phyloP scores from a whole-genome alignment of 2,888 invertebrate species.

The Linyphia triangularis region DNA sequence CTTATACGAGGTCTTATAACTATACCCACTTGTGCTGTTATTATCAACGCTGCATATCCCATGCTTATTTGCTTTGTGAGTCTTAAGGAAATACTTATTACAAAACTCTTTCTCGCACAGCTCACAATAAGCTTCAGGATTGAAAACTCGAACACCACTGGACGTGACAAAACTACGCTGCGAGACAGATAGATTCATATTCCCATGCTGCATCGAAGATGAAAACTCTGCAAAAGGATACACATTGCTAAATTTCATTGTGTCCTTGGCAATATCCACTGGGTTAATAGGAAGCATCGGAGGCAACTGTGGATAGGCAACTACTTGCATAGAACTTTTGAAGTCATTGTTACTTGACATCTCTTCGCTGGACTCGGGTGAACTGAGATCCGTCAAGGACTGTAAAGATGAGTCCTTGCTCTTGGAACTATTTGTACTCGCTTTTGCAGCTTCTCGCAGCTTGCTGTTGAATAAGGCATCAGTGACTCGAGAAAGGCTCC shows the following conservation, averaged over 20 bases:
- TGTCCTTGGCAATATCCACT: slow-evolving; percentile 54
- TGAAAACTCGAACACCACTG: slow-evolving; percentile 86
- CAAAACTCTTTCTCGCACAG: slow-evolving; percentile 99
- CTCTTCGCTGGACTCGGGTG: slow-evolving; percentile 64
- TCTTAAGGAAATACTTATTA: slow-evolving; percentile 98
- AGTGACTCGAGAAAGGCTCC: slow-evolving; percentile 53
- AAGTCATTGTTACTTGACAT: slow-evolving; percentile 37
- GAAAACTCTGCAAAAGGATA: slow-evolving; percentile 73
- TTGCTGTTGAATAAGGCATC: slow-evolving; percentile 71
- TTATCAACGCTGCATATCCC: slow-evolving; percentile 88
- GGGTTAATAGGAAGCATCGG: slow-evolving; percentile 73
- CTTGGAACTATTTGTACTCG: slow-evolving; percentile 43
- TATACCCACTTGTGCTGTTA: slow-evolving; percentile 35
- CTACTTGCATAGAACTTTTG: slow-evolving; percentile 64
- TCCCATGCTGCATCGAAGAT: slow-evolving; percentile 72
- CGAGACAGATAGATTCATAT: slow-evolving; percentile 53
- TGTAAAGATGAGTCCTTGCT: slow-evolving; percentile 60
- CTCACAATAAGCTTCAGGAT: slow-evolving; percentile 98
- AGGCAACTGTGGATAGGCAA: slow-evolving; percentile 74
- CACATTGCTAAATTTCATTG: slow-evolving; percentile 29
- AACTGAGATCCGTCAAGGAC: slow-evolving; percentile 64
- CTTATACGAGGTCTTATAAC: slow-evolving; percentile 50
- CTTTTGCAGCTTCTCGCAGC: slow-evolving; percentile 63
- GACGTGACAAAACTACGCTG: slow-evolving; percentile 71
- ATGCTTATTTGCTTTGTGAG: slow-evolving; percentile 98